Conservation (phyloP, 2,113 vertebrate species). For the Equus przewalskii region DNA sequence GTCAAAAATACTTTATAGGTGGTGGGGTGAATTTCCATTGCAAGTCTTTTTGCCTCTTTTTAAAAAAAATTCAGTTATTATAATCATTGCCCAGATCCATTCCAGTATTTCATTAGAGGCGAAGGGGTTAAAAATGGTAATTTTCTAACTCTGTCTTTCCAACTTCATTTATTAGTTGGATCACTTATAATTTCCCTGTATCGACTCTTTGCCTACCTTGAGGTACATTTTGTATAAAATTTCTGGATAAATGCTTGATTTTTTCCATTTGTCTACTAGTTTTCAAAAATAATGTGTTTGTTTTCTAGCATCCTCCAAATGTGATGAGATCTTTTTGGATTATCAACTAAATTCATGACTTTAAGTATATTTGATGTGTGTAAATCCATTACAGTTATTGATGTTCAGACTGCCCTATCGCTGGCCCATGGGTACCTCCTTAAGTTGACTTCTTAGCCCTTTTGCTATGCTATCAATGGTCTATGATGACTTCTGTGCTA, state of each 20-base stretch:
- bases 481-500: neutral
- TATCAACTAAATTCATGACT: neutral
- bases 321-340: neutral
- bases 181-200: neutral
- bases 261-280: conserved; percentile 3
- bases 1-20: neutral
- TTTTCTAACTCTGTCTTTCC: neutral
- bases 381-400: neutral
- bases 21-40: neutral
- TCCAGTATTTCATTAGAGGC: neutral
- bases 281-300: neutral
- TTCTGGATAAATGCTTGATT: neutral
- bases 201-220: neutral
- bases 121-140: neutral
- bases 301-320: neutral
- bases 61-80: neutral
- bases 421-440: neutral
- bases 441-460: neutral
- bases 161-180: neutral
- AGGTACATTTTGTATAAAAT: neutral
- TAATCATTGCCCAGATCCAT: neutral
- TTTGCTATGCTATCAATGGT: neutral
- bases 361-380: neutral
- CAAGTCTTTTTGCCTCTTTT: neutral
- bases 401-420: neutral